These are phyloP conservation scores for Nomada ferruginata DNA, from an alignment of 2,888 invertebrate species.

Conservation along the genomic window DNA sequence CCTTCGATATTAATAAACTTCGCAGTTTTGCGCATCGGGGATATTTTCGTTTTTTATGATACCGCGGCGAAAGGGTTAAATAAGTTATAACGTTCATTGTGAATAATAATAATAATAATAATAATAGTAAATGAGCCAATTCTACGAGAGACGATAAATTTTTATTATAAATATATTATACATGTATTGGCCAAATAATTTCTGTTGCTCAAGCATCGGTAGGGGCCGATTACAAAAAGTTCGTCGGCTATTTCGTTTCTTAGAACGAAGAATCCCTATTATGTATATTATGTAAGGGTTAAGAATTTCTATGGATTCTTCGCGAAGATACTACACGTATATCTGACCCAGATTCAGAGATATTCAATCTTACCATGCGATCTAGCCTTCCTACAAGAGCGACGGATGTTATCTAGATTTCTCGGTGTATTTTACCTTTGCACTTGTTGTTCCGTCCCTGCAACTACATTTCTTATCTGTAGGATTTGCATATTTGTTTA, in stretches of 20 bases:
- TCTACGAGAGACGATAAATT: no score
- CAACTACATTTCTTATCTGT: conserved; percentile 31
- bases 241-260: conserved; percentile 36
- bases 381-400: conserved; percentile 30
- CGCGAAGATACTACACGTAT: conserved; percentile 6
- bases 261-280: conserved; percentile 36
- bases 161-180: not conserved
- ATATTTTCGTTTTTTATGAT: no score
- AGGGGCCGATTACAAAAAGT: not conserved
- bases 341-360: conserved; percentile 50
- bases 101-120: no score
- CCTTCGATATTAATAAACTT: no score
- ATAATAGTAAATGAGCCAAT: no score
- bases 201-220: no score
- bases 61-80: no score
- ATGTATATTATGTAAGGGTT: conserved; percentile 3
- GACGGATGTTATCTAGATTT: conserved; percentile 40
- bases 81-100: no score
- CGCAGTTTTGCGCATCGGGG: no score
- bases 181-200: not conserved
- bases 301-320: conserved; percentile 31
- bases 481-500: conserved; percentile 30
- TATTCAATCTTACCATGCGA: conserved; percentile 50
- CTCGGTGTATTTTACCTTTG: conserved; percentile 21
- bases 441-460: conserved; percentile 37